A percentile compares a stretch with the other conserved stretches of the same genome.
phyloP scores from a whole-genome alignment of 1,140 invertebrate species.

The Pachypsylla venusta region DNA sequence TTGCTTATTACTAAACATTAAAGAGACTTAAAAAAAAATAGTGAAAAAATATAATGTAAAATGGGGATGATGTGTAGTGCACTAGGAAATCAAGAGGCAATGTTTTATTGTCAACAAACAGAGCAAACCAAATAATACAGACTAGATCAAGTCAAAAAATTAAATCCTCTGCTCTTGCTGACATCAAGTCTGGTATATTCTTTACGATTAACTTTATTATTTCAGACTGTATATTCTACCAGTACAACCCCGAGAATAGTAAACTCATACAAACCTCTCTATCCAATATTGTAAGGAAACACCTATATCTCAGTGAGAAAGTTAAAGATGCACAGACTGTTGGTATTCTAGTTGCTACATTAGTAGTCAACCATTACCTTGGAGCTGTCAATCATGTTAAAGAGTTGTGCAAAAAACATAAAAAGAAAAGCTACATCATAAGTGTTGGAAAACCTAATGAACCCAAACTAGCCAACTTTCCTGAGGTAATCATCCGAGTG shows the following conservation, averaged over 20 bases:
- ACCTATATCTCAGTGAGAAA: conserved; percentile 71
- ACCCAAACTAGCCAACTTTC: conserved; percentile 84
- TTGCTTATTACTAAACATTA: too few species aligned
- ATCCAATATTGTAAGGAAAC: conserved; percentile 42
- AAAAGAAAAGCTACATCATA: conserved; percentile 79
- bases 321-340: conserved; percentile 73
- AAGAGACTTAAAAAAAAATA: too few species aligned
- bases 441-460: conserved; percentile 84
- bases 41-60: too few species aligned
- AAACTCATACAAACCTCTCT: background rate
- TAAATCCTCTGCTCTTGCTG: too few species aligned
- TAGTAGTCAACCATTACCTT: conserved; percentile 65
- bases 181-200: too few species aligned
- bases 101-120: too few species aligned
- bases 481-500: conserved; percentile 64
- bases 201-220: background rate
- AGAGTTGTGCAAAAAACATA: conserved; percentile 47
- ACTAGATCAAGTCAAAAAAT: too few species aligned
- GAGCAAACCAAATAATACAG: too few species aligned
- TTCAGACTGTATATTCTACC: conserved; percentile 12
- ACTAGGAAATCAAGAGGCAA: too few species aligned
- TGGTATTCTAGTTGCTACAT: conserved; percentile 76
- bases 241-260: conserved; percentile 1
- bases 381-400: conserved; percentile 61
- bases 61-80: too few species aligned